Evolutionary conservation across 2,888 invertebrate species (phyloP).

Genomic region (Apotomis betuletana): DNA sequence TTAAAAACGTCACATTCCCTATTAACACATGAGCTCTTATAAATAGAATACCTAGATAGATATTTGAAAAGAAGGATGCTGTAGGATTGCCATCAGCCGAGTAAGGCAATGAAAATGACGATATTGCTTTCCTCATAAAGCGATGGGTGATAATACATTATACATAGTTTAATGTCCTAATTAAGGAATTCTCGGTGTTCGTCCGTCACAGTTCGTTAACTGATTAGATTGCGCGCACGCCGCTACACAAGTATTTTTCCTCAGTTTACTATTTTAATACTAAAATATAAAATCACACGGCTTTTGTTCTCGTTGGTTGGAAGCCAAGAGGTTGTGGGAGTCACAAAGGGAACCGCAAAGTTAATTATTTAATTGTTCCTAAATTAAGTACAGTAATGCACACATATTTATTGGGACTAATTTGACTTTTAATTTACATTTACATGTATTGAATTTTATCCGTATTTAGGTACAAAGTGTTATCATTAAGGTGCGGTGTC

Average conservation of each 20-base stretch:
- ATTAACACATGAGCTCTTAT: too few species aligned
- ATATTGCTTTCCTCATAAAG: constrained; percentile 27
- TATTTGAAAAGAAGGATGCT: not conserved
- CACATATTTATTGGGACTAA: constrained; percentile 13
- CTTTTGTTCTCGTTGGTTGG: constrained; percentile 9
- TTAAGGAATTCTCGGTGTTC: constrained; percentile 60
- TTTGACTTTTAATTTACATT: not conserved
- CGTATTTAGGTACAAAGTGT: not conserved
- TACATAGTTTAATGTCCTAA: constrained; percentile 54
- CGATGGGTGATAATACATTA: constrained; percentile 35
- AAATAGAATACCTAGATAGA: too few species aligned
- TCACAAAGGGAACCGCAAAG: constrained; percentile 20
- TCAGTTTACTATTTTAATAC: constrained; percentile 30
- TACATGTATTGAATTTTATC: not conserved
- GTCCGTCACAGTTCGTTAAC: constrained; percentile 58
- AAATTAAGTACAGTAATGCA: constrained; percentile 5
- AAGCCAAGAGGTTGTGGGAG: constrained; percentile 5
- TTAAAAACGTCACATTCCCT: too few species aligned
- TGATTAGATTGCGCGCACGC: constrained; percentile 55
- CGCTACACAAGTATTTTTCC: constrained; percentile 39
- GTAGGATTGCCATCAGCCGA: not conserved
- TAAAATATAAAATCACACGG: constrained; percentile 25
- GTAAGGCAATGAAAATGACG: constrained; percentile 9
- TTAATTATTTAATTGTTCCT: constrained; percentile 20
- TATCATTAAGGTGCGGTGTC: not conserved